These are phyloP conservation scores for Clepsis dumicolana DNA, from an alignment of 2,888 invertebrate genomes.

Conservation along the genomic window DNA sequence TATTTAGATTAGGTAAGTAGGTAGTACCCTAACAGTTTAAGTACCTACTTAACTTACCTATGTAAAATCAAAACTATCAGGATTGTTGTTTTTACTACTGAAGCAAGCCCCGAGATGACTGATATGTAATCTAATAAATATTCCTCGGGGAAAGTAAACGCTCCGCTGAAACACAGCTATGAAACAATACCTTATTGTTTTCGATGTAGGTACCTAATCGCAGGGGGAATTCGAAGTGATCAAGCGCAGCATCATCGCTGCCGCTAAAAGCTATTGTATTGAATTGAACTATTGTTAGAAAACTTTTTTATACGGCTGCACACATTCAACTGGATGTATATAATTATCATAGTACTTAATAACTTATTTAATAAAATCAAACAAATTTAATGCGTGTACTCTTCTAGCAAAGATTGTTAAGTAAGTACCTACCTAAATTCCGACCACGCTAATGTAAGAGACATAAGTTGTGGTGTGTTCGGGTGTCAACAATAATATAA, in stretches of 20 bases:
- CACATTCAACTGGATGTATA: not conserved
- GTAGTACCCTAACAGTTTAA: too few species aligned
- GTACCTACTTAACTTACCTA: too few species aligned
- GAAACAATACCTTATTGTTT: constrained; percentile 74
- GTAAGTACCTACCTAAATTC: not conserved
- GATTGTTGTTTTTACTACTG: not conserved
- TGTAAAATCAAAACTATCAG: too few species aligned
- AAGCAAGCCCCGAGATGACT: constrained; percentile 50
- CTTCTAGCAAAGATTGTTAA: too few species aligned
- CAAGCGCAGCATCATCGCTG: constrained; percentile 6
- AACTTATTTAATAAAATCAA: too few species aligned
- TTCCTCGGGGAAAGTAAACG: constrained; percentile 63
- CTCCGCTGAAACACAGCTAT: constrained; percentile 56
- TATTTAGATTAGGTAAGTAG: too few species aligned
- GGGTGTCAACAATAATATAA: not conserved
- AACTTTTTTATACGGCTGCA: not conserved
- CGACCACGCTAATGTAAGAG: not conserved
- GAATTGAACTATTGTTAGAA: constrained; percentile 44
- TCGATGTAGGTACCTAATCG: too few species aligned
- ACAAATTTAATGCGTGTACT: too few species aligned
- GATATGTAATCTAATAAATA: constrained; percentile 69
- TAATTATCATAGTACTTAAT: too few species aligned
- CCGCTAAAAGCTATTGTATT: constrained; percentile 51
- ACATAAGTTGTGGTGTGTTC: not conserved
- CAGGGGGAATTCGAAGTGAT: constrained; percentile 49